Conservation (phyloP, 2,797 vertebrate genomes). For the Vireo griseus region DNA sequence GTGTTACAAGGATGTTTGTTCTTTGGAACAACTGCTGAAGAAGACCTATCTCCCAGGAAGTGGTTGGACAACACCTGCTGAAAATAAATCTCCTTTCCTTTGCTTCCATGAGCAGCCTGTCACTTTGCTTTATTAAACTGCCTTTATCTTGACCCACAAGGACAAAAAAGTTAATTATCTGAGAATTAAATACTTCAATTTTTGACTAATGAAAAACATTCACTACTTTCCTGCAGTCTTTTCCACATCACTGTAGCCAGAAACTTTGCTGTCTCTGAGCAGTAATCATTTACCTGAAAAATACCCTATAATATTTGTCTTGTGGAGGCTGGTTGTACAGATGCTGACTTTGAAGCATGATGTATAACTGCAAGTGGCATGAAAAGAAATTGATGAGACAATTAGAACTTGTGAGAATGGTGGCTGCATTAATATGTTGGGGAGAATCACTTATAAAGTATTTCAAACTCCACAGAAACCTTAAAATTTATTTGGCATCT, state of each 20-base stretch:
- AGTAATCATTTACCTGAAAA: conserved; percentile 12
- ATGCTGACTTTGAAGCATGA: background rate
- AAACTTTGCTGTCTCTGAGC: background rate
- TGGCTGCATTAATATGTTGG: conserved; percentile 25
- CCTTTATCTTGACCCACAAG: background rate
- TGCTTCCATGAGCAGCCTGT: background rate
- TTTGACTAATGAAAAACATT: background rate
- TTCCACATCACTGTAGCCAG: background rate
- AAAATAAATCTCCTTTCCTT: background rate
- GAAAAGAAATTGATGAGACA: conserved; percentile 17
- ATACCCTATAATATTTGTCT: background rate
- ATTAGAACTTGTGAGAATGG: conserved; percentile 13
- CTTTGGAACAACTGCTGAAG: background rate
- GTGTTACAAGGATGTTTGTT: background rate
- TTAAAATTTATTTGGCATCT: conserved; percentile 18
- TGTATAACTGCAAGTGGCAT: background rate
- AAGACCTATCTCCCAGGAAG: background rate
- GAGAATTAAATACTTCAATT: background rate
- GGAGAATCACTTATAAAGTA: conserved; percentile 18
- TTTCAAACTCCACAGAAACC: background rate
- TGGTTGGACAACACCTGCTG: background rate
- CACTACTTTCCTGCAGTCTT: background rate
- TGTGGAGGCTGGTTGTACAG: background rate
- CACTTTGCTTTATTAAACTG: background rate
- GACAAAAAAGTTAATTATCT: background rate